phyloP scores from a whole-genome alignment of 2,888 invertebrate genomes.

The Torymus aiolomorphi region DNA sequence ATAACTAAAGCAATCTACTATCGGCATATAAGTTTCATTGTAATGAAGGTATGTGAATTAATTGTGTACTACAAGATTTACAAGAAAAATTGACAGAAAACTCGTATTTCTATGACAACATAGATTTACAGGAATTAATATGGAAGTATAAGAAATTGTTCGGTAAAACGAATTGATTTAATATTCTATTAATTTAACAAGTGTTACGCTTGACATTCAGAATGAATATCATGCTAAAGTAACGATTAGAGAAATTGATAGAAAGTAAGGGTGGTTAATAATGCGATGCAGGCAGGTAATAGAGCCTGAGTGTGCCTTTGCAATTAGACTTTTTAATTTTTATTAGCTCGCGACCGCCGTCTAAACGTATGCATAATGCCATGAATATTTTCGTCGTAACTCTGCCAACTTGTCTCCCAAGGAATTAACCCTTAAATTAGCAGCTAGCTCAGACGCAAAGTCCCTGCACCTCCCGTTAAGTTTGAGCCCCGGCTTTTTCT shows the following conservation, averaged over 20 bases:
- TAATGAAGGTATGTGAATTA: too few species aligned
- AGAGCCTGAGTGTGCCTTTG: constrained; percentile 62
- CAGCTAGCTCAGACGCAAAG: constrained; percentile 75
- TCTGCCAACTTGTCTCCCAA: constrained; percentile 76
- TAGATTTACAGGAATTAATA: too few species aligned
- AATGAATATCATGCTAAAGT: not conserved
- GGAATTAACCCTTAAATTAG: constrained; percentile 77
- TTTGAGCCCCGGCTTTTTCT: constrained; percentile 66
- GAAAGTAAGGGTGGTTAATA: constrained; percentile 58
- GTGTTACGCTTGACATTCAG: constrained; percentile 7
- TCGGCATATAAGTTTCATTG: too few species aligned
- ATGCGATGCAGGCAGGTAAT: constrained; percentile 62
- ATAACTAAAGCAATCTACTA: too few species aligned
- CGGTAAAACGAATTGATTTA: too few species aligned
- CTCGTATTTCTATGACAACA: too few species aligned
- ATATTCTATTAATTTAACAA: constrained; percentile 1
- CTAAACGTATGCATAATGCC: constrained; percentile 76
- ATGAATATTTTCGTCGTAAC: constrained; percentile 76
- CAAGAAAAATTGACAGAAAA: too few species aligned
- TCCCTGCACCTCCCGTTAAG: constrained; percentile 73
- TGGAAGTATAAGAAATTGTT: too few species aligned
- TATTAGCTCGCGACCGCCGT: constrained; percentile 72
- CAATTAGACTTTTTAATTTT: constrained; percentile 77
- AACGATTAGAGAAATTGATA: constrained; percentile 60
- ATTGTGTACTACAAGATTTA: too few species aligned